Evolutionary conservation across 2,113 vertebrate genomes (phyloP), one percentile per base, ranked within the genome.

Genomic region (Ictalurus furcatus): DNA sequence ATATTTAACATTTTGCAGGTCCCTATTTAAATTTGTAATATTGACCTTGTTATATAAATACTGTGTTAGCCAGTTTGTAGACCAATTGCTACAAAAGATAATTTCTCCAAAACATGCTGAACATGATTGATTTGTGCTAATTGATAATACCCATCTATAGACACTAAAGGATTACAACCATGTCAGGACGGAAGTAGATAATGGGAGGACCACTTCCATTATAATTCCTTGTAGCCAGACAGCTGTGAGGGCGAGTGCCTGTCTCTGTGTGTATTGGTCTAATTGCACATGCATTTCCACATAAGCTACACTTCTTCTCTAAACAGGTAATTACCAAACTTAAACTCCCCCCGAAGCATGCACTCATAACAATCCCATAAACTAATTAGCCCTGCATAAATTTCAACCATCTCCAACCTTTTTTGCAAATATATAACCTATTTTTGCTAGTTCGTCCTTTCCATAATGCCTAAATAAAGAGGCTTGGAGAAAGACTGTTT

Each of bases 331-430:
- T 90, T 84, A 67, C 34, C 86, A 78, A 40, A 88, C 54, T 63
- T 83, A 71, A 89, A 84, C 87, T 83, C 81, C 67, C 54, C 58
- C 74, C 5, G 4, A 85, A 65, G 37, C 79, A 40, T 80, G 86
- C 74, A 87, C 85, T 85, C 71, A 76, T 81, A 85, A 89, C 30
- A 89, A 48, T 37, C 48, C 48, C 61, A 61, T 61, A n/a, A 59
- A 89, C 87, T 76, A 88, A 89, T 85, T 87, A 89, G n/a, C 63
- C 65, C 74, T 82, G 78, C 84, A 87, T 88, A 85, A 74, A 34
- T 78, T 87, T 80, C 63, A 87, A 37, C 88, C 40, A 37, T 40
- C 82, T 69, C 21, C 78, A 59, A 54, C 86, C 76, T 87, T 63
- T 63, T 85, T 85, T 74, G 74, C 85, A 76, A 87, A 85, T 80